Base-by-base conservation (phyloP, 2,797 vertebrate species). In the Australoheros facetus region DNA sequence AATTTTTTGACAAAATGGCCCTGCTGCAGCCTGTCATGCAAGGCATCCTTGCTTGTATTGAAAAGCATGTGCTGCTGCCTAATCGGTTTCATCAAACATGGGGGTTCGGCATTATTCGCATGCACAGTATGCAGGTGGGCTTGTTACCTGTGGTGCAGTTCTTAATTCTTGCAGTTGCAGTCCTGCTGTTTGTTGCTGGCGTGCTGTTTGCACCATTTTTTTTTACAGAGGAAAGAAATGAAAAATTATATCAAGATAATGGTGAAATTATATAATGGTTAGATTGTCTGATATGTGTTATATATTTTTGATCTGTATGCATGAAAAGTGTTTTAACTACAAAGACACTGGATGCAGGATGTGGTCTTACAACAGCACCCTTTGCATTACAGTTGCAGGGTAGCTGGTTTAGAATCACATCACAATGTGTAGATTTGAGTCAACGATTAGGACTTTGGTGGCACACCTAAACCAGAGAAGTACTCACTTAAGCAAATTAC, bases 1-100 rank as follows among this genome's bases (percentile, higher is more conserved):
- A 7, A 45, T 32, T 30, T 84, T 48, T 84, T 55, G 39, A 80
- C 32, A 51, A 56, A 73, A 48, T 42, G 32, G 48, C 4, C 19
- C 13, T 6, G 1, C 39, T 4, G 26, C 21, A 42, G 48, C n/a
- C 39, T 69, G 56, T 57, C 30, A 26, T 75, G 56, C 70, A 82
- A 32, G 30, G 13, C 34, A 48, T 3, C n/a, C 11, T 54, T 12
- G 16, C 28, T 66, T 56, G 4, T 56, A 53, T 30, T 14, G 34
- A 66, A 51, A 59, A 4, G 16, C 2, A 16, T n/a, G 19, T 14
- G 3, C 16, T 75, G 5, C 11, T 17, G 17, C 16, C 19, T 21
- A 28, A 45, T 76, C 37, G 7, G 23, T 56, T 55, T 23, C 3
- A 71, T 53, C 19, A 14, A 7, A 13, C 69, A 6, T 55, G 10